Base-by-base conservation (phyloP, 2,113 vertebrate genomes). In the Phoxinus phoxinus region DNA sequence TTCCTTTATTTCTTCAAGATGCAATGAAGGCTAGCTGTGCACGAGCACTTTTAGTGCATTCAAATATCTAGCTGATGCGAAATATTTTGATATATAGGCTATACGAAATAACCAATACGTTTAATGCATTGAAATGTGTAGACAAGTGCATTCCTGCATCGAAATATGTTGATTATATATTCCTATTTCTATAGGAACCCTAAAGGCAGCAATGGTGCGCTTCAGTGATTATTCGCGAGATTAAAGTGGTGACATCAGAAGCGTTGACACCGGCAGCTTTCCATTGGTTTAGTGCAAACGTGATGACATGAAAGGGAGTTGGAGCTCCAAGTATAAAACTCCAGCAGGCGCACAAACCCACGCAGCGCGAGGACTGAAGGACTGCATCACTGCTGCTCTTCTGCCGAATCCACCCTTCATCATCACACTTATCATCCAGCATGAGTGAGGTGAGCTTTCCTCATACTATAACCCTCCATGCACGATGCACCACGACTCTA, bases 381-480 rank as follows among this genome's bases (percentile, higher is more conserved):
- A 85, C 74, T 86, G 83, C 65, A 69, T 65, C 30, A 71, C 81
- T 69, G 85, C 86, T 74, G 78, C 48, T 84, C 65, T 71, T 72
- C 48, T 84, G 74, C 82, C 82, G 84, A 81, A 72, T 56, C 59
- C 44, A 80, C 37, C 35, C 44, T 44, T 35, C 48, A 78, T 79
- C 81, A 82, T 81, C 76, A 65, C 44, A 44, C 59, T 81, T 48
- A 51, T 72, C 63, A 83, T 65, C 84, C 90, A 91, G 81, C 90
- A 95, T 95, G 94, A 95, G 94, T 83, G 94, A 94, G 94, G 94
- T 95, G 94, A 85, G 94, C 65, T 59, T 65, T 75, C 23, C 48
- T 77, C 30, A 37, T 25, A 51, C n/a, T 12, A 53, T 77, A 61
- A 72, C 35, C 69, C 19, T 76, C 48, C 8, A n/a, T 74, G 23